Conservation (phyloP, 1,140 invertebrate species). For the Pogonomyrmex barbatus region DNA sequence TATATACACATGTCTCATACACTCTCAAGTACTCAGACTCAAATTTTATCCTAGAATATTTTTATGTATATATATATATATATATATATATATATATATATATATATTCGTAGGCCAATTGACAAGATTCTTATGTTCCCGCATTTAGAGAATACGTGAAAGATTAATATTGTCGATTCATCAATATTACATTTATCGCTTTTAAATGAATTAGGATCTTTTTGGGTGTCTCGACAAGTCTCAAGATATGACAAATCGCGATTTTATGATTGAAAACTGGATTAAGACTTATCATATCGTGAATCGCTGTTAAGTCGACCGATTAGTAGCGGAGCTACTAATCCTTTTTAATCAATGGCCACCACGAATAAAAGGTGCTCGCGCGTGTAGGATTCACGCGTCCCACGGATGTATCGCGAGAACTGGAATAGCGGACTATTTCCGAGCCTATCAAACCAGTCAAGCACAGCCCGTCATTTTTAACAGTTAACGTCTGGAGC, state of each 20-base stretch:
- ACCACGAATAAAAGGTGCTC: constrained; percentile 42
- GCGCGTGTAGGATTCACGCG: constrained; percentile 33
- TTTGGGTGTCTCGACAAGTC: constrained; percentile 5
- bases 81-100: neutral
- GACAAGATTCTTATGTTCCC: neutral
- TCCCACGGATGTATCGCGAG: constrained; percentile 2
- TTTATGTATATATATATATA: neutral
- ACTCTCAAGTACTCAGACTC: neutral
- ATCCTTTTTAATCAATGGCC: constrained; percentile 72
- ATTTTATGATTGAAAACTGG: constrained; percentile 67
- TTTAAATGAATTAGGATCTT: constrained; percentile 10
- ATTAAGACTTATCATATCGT: constrained; percentile 68
- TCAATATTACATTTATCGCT: neutral
- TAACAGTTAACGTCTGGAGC: constrained; percentile 40
- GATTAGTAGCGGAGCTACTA: constrained; percentile 74
- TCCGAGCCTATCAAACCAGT: constrained; percentile 16
- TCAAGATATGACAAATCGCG: neutral
- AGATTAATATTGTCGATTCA: neutral
- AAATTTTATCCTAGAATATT: neutral
- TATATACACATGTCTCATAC: neutral
- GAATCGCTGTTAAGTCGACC: constrained; percentile 50
- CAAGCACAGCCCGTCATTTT: constrained; percentile 36
- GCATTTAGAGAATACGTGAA: neutral
- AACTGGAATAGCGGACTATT: constrained; percentile 35
- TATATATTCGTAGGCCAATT: neutral